Base-by-base conservation (phyloP, 1,140 invertebrate genomes). In the Meloidogyne exigua region DNA sequence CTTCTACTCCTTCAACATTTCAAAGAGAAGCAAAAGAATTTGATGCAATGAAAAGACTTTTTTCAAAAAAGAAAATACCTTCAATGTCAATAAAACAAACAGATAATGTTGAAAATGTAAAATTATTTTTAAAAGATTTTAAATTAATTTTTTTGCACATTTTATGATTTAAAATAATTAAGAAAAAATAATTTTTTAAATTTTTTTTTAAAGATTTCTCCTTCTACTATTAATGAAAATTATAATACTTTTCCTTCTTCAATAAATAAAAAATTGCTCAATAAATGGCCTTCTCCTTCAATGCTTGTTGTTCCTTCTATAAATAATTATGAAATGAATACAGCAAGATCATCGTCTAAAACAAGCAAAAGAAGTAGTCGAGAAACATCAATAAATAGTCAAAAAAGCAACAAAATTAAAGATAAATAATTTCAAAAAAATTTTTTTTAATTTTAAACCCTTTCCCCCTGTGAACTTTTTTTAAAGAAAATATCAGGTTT, bases 1-100 rank as follows among this genome's bases (percentile, higher is more conserved):
- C 23, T 21, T 7, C 18, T 32, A 36, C 7, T n/a, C 18, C n/a
- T n/a, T 2, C 23, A 21, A 73, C 15, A 13, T 26, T 39, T 65
- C 36, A 65, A 64, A 32, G 4, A 18, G 68, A 70, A 23, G 32
- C 25, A 15, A 36, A 26, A 36, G 36, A 67, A 25, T 70, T 23
- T 39, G 39, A 23, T 57, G 23, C 68, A 70, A 57, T 57, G 49
- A 57, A 57, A 57, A 57, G 49, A 57, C n/a, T 57, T n/a, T 49
- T 49, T 49, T 57, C 49, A 57, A 57, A 57, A 57, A 57, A n/a
- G 49, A 57, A 7, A 57, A n/a, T n/a, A 57, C 49, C 49, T n/a
- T 57, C n/a, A n/a, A 57, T 57, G 49, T 21, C 49, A n/a, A 57
- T 1, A n/a, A 57, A 21, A n/a, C 18, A n/a, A 57, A 12, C n/a